These are phyloP conservation scores for Drosophila willistoni DNA, from an alignment of 1,140 invertebrate species.

Conservation along the genomic window DNA sequence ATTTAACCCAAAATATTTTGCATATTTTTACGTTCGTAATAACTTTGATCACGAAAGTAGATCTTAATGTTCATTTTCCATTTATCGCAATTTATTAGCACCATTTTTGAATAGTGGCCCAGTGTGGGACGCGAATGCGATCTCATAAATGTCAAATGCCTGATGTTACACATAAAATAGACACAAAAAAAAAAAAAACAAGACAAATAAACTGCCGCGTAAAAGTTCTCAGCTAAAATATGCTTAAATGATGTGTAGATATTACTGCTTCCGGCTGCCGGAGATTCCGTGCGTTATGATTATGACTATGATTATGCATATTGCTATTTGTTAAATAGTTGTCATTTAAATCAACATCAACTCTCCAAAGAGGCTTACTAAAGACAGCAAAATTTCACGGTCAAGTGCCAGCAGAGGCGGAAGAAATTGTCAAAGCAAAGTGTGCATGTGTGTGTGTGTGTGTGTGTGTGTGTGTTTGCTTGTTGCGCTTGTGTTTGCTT, in stretches of 20 bases:
- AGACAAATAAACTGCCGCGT: slow-evolving; percentile 6
- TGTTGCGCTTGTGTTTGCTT: slow-evolving; percentile 21
- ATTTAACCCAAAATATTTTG: no score
- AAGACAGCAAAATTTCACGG: slow-evolving; percentile 63
- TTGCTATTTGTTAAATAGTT: slow-evolving; percentile 65
- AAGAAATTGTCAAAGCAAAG: slow-evolving; percentile 65
- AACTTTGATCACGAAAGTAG: neutral
- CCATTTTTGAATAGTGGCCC: neutral
- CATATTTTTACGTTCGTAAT: no score
- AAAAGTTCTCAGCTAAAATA: slow-evolving; percentile 38
- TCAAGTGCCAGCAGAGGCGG: slow-evolving; percentile 69
- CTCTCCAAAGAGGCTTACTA: slow-evolving; percentile 23
- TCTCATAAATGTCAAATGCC: slow-evolving; percentile 47
- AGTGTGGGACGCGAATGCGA: neutral
- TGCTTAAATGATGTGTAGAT: neutral
- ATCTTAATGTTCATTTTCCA: neutral
- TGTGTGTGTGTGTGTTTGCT: slow-evolving; percentile 18
- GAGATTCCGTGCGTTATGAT: slow-evolving; percentile 53
- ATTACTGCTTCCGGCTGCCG: slow-evolving; percentile 53
- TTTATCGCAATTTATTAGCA: neutral
- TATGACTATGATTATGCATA: slow-evolving; percentile 67
- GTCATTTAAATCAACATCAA: slow-evolving; percentile 67
- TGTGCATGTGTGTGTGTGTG: neutral
- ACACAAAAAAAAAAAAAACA: slow-evolving; percentile 10
- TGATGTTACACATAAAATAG: slow-evolving; percentile 46